Evolutionary conservation across 2,888 invertebrate genomes (phyloP), one percentile per base, ranked within the genome.

Genomic region (Lottia scabra): DNA sequence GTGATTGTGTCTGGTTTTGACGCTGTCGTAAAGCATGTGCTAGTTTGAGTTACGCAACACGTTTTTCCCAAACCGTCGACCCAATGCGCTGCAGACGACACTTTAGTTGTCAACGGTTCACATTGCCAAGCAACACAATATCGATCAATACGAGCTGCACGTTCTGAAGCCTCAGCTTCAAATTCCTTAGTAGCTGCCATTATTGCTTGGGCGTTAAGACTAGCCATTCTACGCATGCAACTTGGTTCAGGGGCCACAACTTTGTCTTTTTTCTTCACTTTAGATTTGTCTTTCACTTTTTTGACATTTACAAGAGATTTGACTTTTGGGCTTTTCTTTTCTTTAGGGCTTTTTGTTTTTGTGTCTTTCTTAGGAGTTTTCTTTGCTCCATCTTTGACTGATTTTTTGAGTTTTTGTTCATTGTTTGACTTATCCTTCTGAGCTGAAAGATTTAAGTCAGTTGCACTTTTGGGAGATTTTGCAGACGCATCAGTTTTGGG

Each of bases 61-160:
- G 64, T 38, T 27, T 38, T 64, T 10, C 66, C 65, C 62, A 48
- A 46, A 10, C 75, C 75, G 19, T 75, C 72, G 48, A 72, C 68
- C 75, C 70, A 70, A 30, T 68, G 72, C 0, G 70, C 67, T 15
- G 65, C 63, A n/a, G 19, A 46, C n/a, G 48, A 16, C 13, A n/a
- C 19, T 2, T 38, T 46, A 44, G 13, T 19, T 38, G 69, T n/a
- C 19, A 69, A 62, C 13, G 63, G 45, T 30, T 66, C 63, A 27
- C 67, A 70, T n/a, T 67, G 67, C 75, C 75, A 75, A 10, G 75
- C 72, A 26, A 75, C 72, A 70, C 75, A 75, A 66, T 72, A 75
- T 12, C 75, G 70, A 44, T 75, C 75, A 15, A 69, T 72, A 38
- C 75, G 46, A 13, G 75, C 75, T 26, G 75, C 75, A 43, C 75